Evolutionary conservation across 2,797 vertebrate species (phyloP), one percentile per base, ranked within the genome.

Genomic region (Tauraco hartlaubi): DNA sequence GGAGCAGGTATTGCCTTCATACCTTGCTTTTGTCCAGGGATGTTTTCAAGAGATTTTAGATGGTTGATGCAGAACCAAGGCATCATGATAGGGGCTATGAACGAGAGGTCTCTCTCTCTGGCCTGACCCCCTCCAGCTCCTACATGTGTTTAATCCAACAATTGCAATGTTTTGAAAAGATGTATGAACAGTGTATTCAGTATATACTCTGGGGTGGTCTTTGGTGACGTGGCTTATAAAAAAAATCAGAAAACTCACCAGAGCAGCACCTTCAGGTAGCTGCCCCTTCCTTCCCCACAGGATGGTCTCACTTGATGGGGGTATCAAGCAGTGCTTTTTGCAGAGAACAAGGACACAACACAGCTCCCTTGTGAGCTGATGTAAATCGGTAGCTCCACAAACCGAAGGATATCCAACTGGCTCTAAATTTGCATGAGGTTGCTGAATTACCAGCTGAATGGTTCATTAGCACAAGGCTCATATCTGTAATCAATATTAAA

Each of bases 221-320:
- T 71, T 46, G 31, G 10, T 74, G 17, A 52, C 0, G 1, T 12
- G 5, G 6, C 9, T 69, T 10, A 20, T 17, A 43, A 54, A 66
- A 58, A 77, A 67, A 35, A 56, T 18, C 22, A 33, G 22, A 54
- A 80, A 71, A 21, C 3, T 39, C 18, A 37, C 10, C 7, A 16
- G 22, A 63, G 8, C 4, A 56, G 3, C 23, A 51, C 2, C 9
- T 63, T 81, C 22, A 46, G 0, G 2, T 29, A 62, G 1, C 2
- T 62, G 5, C 11, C 15, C 9, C 8, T 71, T 55, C 12, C 12
- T 64, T 39, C 7, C 23, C 18, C 6, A 17, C 2, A 39, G 23
- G n/a, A 66, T 6, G 7, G 6, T 33, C 26, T 83, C 10, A 3
- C 15, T 22, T 37, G 33, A 31, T 62, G 13, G 9, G 8, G 43